A percentile compares a stretch with the other conserved stretches of the same genome.
Evolutionary conservation across 1,140 invertebrate species (phyloP).

Genomic region (Ceratina calcarata): DNA sequence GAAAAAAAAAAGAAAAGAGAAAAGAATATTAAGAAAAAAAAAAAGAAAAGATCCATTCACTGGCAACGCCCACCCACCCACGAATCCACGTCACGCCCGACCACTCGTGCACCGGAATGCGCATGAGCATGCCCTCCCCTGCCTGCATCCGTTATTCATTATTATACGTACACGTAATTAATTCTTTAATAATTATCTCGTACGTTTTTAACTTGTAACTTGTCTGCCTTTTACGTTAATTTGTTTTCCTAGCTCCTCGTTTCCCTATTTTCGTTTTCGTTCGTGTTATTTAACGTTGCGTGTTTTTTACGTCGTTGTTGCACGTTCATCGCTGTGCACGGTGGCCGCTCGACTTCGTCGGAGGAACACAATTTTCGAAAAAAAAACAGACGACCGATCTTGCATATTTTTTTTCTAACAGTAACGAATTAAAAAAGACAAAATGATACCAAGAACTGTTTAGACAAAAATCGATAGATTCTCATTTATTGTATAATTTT

Average conservation of each 20-base stretch:
- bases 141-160: constrained; percentile 69
- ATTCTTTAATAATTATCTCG: constrained; percentile 62
- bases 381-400: not conserved
- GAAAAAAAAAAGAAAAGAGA: constrained; percentile 42
- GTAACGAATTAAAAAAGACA: too few relatives aligned
- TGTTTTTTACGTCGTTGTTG: constrained; percentile 74
- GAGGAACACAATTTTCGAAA: constrained; percentile 13
- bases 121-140: constrained; percentile 76
- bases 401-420: too few relatives aligned
- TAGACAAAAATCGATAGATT: not conserved
- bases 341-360: constrained; percentile 46
- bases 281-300: constrained; percentile 58
- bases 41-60: constrained; percentile 69
- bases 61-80: constrained; percentile 71
- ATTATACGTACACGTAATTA: constrained; percentile 63
- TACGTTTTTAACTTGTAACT: constrained; percentile 58
- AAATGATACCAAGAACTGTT: too few relatives aligned
- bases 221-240: constrained; percentile 52
- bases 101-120: constrained; percentile 76
- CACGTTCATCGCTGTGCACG: constrained; percentile 69
- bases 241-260: constrained; percentile 37
- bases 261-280: constrained; percentile 46
- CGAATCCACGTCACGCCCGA: constrained; percentile 71
- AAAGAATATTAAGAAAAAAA: constrained; percentile 35
- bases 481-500: too few relatives aligned